A percentile compares a stretch with the other conserved stretches of the same genome.
Conservation (phyloP, 2,797 vertebrate genomes). For the Acanthurus lineatus region DNA sequence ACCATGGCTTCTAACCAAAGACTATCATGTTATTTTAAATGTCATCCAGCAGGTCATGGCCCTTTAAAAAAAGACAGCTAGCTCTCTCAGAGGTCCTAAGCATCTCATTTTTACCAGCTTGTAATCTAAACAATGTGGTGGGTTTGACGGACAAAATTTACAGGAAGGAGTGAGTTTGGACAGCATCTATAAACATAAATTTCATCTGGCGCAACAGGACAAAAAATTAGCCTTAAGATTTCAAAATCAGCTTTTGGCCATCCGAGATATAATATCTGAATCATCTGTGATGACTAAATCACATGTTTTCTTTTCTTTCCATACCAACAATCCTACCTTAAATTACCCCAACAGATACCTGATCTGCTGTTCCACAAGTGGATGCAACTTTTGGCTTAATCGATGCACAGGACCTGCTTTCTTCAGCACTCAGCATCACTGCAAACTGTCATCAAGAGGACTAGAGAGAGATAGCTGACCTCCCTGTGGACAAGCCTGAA, state of each 20-base stretch:
- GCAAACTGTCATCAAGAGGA: constrained; percentile 40
- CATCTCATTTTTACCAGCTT: not conserved
- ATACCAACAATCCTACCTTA: not conserved
- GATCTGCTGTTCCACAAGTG: constrained; percentile 33
- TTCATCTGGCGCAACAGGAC: constrained; percentile 4
- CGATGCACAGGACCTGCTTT: constrained; percentile 28
- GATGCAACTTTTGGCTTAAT: constrained; percentile 36
- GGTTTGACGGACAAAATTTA: not conserved
- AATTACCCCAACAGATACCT: constrained; percentile 20
- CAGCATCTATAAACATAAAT: constrained; percentile 4
- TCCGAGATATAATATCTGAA: constrained; percentile 16
- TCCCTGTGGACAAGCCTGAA: constrained; percentile 73
- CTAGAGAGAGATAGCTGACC: constrained; percentile 66
- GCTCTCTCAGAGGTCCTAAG: constrained; percentile 16
- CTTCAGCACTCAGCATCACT: constrained; percentile 46
- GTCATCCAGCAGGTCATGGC: not conserved
- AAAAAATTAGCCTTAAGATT: constrained; percentile 26
- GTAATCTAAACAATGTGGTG: not conserved
- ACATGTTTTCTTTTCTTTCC: constrained; percentile 7
- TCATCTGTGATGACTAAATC: constrained; percentile 20
- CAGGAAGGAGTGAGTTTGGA: constrained; percentile 2
- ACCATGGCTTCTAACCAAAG: constrained; percentile 23
- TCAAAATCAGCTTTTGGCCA: constrained; percentile 11
- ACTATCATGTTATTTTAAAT: constrained; percentile 26
- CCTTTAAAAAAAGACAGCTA: constrained; percentile 19